Evolutionary conservation across 2,113 vertebrate genomes (phyloP), one percentile per base, ranked within the genome.

Genomic region (Tenrec ecaudatus): DNA sequence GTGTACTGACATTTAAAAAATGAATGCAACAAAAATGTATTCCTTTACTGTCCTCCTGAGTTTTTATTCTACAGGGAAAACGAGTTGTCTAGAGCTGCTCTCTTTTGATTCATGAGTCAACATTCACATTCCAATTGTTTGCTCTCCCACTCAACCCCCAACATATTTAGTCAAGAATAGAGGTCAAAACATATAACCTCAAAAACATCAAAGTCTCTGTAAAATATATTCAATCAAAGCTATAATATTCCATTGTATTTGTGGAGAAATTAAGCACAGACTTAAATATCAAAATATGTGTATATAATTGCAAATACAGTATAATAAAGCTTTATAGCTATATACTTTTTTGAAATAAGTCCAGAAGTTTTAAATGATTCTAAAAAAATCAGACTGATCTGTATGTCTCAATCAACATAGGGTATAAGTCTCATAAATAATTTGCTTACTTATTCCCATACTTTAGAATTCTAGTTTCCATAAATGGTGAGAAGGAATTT

Each of bases 11-110:
- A 68, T 95, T 97, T 96, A 60, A 85, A 88, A 92, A 95, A 95
- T 38, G 73, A 97, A 94, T 27, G 80, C 93, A 92, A 96, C 87
- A 96, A 93, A 97, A 95, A 88, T 88, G 64, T 84, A 4, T 76
- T 84, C 68, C 38, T 93, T 92, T 78, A 86, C 20, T 53, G 19
- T 62, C 7, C 69, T 93, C 31, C 29, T 80, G 64, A 90, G 31
- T 88, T 92, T 87, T 78, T 88, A 47, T 77, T 92, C 57, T 66
- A 2, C 3, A 66, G 75, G 47, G 78, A 95, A 95, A 95, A 68
- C 6, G 57, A n/a, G 31, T 69, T 95, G 10, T 40, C 79, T 95
- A 62, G n/a, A 6, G 0, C 0, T 89, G 47, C 79, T 87, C 15
- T 68, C 7, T 86, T 92, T 78, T 95, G 91, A 95, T 96, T 92